Base-by-base conservation (phyloP, 2,888 invertebrate species). In the Nephrotoma flavescens region DNA sequence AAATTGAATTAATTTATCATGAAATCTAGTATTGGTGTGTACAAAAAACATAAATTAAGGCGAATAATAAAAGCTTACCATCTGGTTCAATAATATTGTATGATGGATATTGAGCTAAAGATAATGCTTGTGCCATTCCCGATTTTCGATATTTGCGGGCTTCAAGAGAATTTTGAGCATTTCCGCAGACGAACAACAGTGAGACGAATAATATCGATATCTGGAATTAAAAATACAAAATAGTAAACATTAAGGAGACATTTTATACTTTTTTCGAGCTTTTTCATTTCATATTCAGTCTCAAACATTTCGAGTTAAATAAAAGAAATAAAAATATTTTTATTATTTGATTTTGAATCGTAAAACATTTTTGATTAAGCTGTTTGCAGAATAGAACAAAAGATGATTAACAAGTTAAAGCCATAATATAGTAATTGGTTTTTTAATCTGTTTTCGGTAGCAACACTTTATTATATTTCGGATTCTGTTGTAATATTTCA, bases 71-170 rank as follows among this genome's bases (percentile, higher is more conserved):
- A 57, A 12, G 52, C 87, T 85, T 89, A 89, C 89, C 90, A 86
- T 91, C 89, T 2, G 91, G 91, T 87, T 92, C 91, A 86, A 88
- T 89, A 31, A 90, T 89, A 88, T 91, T 90, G 88, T 92, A 92
- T 86, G 90, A 89, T 41, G 89, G 90, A 90, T 90, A 92, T 86
- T 92, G 92, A 4, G 90, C 90, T 87, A 90, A 88, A 83, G 90
- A 90, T 47, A 90, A 88, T 87, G 87, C 87, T 84, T 84, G 84
- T 15, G 84, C 84, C 19, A 41, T 41, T n/a, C 84, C 84, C 19
- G 19, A 31, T 42, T 42, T 42, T n/a, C 84, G 84, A 84, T 84
- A 84, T 42, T 42, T 84, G 41, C 84, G 41, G 41, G 84, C 41
- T 84, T 84, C 84, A 4, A 42, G 41, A 84, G 9, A 71, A 52